Base-by-base conservation (phyloP, 2,888 invertebrate species). In the Brenthis daphne region DNA sequence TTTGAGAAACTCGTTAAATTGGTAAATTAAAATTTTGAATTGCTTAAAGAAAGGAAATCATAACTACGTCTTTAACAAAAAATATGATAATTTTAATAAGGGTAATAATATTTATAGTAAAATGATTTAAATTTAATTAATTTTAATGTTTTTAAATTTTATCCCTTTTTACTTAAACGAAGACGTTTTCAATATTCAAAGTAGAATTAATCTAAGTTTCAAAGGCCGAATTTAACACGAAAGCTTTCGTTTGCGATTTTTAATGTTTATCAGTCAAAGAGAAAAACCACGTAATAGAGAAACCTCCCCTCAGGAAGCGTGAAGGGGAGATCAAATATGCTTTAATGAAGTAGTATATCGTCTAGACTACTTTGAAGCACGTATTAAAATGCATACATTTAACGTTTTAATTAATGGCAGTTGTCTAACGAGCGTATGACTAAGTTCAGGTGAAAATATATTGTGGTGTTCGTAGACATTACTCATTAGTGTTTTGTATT, bases 291-390 rank as follows among this genome's bases (percentile, higher is more conserved):
- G 55, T 56, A 58, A 48, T 60, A 67, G 61, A 58, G 67, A 57
- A 43, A 50, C 20, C 50, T 51, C 50, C 67, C 55, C 67, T 67
- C 61, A 63, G 61, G 67, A 67, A 67, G 56, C 16, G 56, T 56
- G 63, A 63, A 67, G 61, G 67, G 61, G 67, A 63, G 61, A 67
- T 67, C 67, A 67, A 67, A 67, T 67, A 51, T 67, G 67, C 56
- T 67, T 63, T 67, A 67, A 67, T 67, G 67, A 67, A 67, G 67
- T 67, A 61, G 67, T 67, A 61, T 56, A 37, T 50, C 56, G 67
- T 67, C 67, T 67, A 67, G 67, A 67, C 67, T 60, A 48, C 66
- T 60, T 50, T 55, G 20, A 50, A 61, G 63, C 8, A 20, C 55
- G 55, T 55, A 60, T 48, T 67, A 55, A 67, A 63, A 53, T 53